phyloP scores from a whole-genome alignment of 2,797 vertebrate species.

The Odontamblyopus rebecca region DNA sequence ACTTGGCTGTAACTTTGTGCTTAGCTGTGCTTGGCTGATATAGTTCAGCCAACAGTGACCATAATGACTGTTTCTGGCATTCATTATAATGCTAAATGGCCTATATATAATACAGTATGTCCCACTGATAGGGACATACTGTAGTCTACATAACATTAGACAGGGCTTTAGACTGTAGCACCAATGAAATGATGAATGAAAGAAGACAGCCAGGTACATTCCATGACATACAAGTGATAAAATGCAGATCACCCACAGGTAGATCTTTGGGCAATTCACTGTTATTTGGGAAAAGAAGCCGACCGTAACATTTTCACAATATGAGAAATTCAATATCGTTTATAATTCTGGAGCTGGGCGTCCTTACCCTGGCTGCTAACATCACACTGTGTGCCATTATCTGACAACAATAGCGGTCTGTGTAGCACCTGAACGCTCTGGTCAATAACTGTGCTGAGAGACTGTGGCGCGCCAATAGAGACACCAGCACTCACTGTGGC shows the following conservation, averaged over 20 bases:
- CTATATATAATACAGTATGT: no score
- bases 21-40: no score
- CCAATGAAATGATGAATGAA: background rate
- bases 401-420: slow-evolving; percentile 51
- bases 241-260: slow-evolving; percentile 27
- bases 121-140: no score
- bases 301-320: slow-evolving; percentile 61
- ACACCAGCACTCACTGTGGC: slow-evolving; percentile 52
- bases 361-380: slow-evolving; percentile 44
- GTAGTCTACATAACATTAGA: no score
- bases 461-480: slow-evolving; percentile 43
- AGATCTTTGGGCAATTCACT: slow-evolving; percentile 17
- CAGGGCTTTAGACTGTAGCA: no score
- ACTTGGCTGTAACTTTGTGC: no score
- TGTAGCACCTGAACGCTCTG: slow-evolving; percentile 54
- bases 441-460: slow-evolving; percentile 61
- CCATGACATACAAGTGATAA: slow-evolving; percentile 21
- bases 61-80: no score
- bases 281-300: slow-evolving; percentile 39
- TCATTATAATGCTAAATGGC: no score
- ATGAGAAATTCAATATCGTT: slow-evolving; percentile 60
- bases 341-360: slow-evolving; percentile 43
- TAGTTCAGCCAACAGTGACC: no score
- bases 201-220: slow-evolving; percentile 16
- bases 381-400: slow-evolving; percentile 62